These are phyloP conservation scores for Chinchilla lanigera DNA, from an alignment of 2,113 vertebrate genomes.

Conservation along the genomic window DNA sequence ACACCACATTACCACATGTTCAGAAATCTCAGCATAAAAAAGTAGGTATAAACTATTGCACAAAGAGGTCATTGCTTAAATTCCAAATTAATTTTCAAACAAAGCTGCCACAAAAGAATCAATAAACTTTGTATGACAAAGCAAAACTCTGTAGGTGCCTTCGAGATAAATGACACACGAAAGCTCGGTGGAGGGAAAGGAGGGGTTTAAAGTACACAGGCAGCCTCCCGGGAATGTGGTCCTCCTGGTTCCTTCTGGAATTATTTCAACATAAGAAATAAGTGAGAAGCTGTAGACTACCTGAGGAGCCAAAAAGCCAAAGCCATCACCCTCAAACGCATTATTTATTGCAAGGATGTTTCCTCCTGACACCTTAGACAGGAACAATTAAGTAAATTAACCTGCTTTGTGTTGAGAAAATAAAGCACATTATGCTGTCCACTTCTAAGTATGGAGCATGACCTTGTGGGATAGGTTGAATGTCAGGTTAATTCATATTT, in stretches of 20 bases:
- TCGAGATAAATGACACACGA: constrained; percentile 57
- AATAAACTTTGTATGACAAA: constrained; percentile 79
- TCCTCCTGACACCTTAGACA: constrained; percentile 17
- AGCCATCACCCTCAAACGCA: background rate
- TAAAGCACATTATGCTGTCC: background rate
- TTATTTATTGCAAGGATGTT: constrained; percentile 34
- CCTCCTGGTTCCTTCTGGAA: background rate
- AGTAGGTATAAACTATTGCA: constrained; percentile 80
- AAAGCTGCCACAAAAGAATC: constrained; percentile 79
- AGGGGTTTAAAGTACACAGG: background rate
- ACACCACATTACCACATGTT: constrained; percentile 75
- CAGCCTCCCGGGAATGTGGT: background rate
- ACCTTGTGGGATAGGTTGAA: background rate
- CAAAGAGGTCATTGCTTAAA: constrained; percentile 82
- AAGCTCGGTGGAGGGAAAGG: constrained; percentile 6
- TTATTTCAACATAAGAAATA: constrained; percentile 22
- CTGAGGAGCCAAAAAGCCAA: background rate
- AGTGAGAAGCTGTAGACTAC: background rate
- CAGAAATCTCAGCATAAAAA: constrained; percentile 78
- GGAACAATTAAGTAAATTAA: constrained; percentile 44
- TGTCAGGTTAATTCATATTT: background rate
- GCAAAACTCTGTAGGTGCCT: constrained; percentile 67
- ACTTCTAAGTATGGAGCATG: background rate
- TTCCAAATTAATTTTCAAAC: constrained; percentile 83
- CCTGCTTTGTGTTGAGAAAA: constrained; percentile 16